phyloP scores from a whole-genome alignment of 2,797 vertebrate species.

The Chaunax sp. region DNA sequence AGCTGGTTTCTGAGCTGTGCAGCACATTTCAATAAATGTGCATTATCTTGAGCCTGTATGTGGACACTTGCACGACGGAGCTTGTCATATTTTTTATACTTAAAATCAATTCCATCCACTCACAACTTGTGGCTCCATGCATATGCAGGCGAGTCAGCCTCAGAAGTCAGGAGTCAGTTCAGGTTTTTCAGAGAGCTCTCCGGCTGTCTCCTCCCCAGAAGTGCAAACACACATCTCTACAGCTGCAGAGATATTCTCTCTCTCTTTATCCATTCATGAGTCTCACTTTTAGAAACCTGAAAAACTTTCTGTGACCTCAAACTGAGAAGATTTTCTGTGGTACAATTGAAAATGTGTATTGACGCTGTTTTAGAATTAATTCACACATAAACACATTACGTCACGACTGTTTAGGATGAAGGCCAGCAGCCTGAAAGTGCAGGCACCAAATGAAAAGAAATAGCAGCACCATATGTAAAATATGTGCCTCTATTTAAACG shows the following conservation, averaged over 20 bases:
- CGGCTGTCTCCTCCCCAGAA: conserved; percentile 24
- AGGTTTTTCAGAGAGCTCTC: conserved; percentile 14
- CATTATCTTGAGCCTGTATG: conserved; percentile 4
- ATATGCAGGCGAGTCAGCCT: conserved; percentile 40
- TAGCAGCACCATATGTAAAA: too few species aligned
- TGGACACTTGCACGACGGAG: neutral
- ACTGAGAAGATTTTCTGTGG: too few species aligned
- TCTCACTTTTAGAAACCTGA: conserved; percentile 5
- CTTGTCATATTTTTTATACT: conserved; percentile 39
- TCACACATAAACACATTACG: too few species aligned
- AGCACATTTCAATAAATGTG: conserved; percentile 5
- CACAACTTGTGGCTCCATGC: conserved; percentile 47
- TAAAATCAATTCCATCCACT: conserved; percentile 31
- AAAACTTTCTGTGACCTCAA: conserved; percentile 13
- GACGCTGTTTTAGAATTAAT: too few species aligned
- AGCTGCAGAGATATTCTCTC: neutral
- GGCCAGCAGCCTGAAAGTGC: too few species aligned
- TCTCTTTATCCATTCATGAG: neutral
- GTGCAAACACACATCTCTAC: neutral
- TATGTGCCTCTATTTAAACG: too few species aligned
- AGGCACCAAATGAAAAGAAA: too few species aligned
- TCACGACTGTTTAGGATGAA: too few species aligned
- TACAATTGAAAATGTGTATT: too few species aligned
- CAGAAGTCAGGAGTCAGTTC: conserved; percentile 19
- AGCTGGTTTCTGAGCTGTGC: conserved; percentile 45